Base-by-base conservation (phyloP, 2,113 vertebrate genomes). In the Eupsittula cactorum region DNA sequence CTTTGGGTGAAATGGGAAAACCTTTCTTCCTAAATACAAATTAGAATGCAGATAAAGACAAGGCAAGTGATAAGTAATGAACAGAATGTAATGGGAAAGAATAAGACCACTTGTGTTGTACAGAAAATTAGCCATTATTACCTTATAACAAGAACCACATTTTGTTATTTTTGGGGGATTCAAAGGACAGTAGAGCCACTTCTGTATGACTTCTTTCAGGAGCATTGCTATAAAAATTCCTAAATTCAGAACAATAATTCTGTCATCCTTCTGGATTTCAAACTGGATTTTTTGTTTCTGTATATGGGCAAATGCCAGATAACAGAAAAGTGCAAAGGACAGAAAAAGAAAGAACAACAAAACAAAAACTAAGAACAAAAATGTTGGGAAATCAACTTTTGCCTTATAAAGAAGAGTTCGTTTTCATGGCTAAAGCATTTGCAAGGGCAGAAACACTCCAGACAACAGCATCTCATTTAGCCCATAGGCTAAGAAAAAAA, bases 31-130 rank as follows among this genome's bases (percentile, higher is more conserved):
- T 95, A 93, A 95, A 75, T 35, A 90, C 11, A 84, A 95, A 92
- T 92, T 89, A 91, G 41, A 84, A 88, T 71, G 79, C 73, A 86
- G 76, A 91, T 89, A 97, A 95, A 95, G 57, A 89, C 29, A 62
- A 31, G 11, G 27, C 39, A 79, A 85, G 37, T 4, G 62, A 46
- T 82, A 79, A 83, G 23, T 78, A 92, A 94, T 33, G 16, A 86
- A 82, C 42, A 86, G 53, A 75, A 93, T 24, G 8, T 7, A 57
- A 5, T 39, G 37, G 37, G 57, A 82, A 93, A 25, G 57, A 92
- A 27, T 55, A 93, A 88, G 78, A 78, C 39, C 25, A 21, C 3
- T 4, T 76, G 23, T 70, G 46, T 19, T 76, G 2, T 63, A 20
- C 11, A 67, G 44, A 55, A 81, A 59, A 82, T 75, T 78, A 95